Base-by-base conservation (phyloP, 2,888 invertebrate genomes). In the Fragum sueziense region DNA sequence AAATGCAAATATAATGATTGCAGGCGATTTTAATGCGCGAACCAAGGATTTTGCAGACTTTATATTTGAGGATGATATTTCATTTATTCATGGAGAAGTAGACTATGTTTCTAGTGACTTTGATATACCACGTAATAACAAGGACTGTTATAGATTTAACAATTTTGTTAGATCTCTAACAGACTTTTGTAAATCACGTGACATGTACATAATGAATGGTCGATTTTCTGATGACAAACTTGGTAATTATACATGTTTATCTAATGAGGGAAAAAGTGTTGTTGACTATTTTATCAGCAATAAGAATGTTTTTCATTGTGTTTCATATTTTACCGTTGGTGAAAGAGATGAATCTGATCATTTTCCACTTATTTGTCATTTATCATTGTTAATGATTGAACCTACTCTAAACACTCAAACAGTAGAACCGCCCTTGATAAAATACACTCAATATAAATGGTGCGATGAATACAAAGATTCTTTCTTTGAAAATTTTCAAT, bases 331-430 rank as follows among this genome's bases (percentile, higher is more conserved):
- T 31, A 17, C 29, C 14, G 31, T 61, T 27, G 7, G 61, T 11
- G 33, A 72, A 41, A 37, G 72, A 27, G 72, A 61, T 41, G 72
- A 72, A 7, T 41, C 61, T 34, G 51, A 41, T 31, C 62, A 72
- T 37, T 72, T 34, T 51, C 72, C 72, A 22, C n/a, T 52, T 7
- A 52, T n/a, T n/a, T n/a, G n/a, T n/a, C n/a, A n/a, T n/a, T n/a
- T n/a, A n/a, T n/a, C n/a, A n/a, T n/a, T n/a, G n/a, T n/a, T n/a
- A n/a, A n/a, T n/a, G n/a, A n/a, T n/a, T n/a, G 6, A 52, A 7
- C 7, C 52, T n/a, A 52, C 20, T 11, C 7, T 7, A 52, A 52
- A 17, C 7, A 17, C 7, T 6, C 20, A 52, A 6, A 52, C 52
- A 52, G 7, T 37, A 6, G 14, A 37, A 9, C 6, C 37, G 22